Conservation (phyloP, 1,140 invertebrate species). For the Rhynchophorus ferrugineus region DNA sequence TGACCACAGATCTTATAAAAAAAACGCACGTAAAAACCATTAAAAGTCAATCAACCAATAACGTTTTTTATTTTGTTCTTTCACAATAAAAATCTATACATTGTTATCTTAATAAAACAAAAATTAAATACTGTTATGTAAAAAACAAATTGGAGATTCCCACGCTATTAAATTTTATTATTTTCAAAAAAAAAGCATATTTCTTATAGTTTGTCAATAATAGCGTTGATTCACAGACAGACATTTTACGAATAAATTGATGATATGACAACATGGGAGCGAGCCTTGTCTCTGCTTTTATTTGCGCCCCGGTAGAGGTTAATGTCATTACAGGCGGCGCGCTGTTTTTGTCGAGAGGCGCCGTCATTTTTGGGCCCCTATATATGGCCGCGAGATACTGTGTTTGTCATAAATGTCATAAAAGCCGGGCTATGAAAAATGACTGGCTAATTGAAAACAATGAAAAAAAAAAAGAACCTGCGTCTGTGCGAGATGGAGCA, state of each 20-base stretch:
- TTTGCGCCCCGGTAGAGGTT: conserved; percentile 26
- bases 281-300: conserved; percentile 23
- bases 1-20: too few relatives aligned
- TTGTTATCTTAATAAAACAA: too few relatives aligned
- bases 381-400: conserved; percentile 11
- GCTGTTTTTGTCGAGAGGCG: conserved; percentile 17
- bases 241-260: too few relatives aligned
- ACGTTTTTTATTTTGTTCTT: background rate
- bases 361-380: conserved; percentile 19
- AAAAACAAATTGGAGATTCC: too few relatives aligned
- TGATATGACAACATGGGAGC: conserved; percentile 7
- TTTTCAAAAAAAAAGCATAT: too few relatives aligned
- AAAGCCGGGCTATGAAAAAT: conserved; percentile 15
- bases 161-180: too few relatives aligned
- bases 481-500: too few relatives aligned
- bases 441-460: conserved; percentile 13
- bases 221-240: too few relatives aligned
- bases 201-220: too few relatives aligned
- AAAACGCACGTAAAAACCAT: too few relatives aligned
- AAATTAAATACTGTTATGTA: too few relatives aligned
- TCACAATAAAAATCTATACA: too few relatives aligned
- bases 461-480: background rate
- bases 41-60: background rate
- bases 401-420: conserved; percentile 14
- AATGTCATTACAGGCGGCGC: conserved; percentile 26